Base-by-base conservation (phyloP, 2,113 vertebrate species). In the Anthoscopus minutus region DNA sequence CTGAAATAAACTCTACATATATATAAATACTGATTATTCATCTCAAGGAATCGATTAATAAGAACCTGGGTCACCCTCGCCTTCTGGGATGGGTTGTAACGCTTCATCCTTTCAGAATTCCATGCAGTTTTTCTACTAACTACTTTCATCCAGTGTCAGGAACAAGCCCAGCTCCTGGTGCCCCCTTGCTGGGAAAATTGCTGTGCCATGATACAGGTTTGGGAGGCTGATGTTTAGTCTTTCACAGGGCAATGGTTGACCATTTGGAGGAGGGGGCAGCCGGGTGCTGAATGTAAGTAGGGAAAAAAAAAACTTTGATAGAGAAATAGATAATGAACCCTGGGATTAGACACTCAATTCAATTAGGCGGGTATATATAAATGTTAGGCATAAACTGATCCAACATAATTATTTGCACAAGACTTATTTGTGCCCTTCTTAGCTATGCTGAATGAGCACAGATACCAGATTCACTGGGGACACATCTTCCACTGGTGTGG, bases 291-390 rank as follows among this genome's bases (percentile, higher is more conserved):
- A 97, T 92, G 86, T 96, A 97, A 98, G 97, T 73, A 97, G 92
- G 92, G 42, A 42, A 57, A 95, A 95, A 96, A 95, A 95, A 95
- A 93, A 48, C 38, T 96, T 95, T 93, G 95, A 97, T 74, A 95
- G 97, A 96, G 97, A 98, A 97, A 97, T 89, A 97, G 97, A 97
- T 98, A 98, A 98, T 96, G 97, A 98, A 98, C 96, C 97, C 94
- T 93, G 98, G 97, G 98, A 98, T 97, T 97, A 98, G 95, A 95
- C 90, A 95, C 96, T 98, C 97, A 77, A 97, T 98, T 98, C 97
- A 98, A 98, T 98, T 98, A 98, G 96, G 86, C 78, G 6, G 87
- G 86, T 94, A 97, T 97, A 95, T 96, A 97, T 91, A 96, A 97
- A 97, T 96, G 94, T 93, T 97, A 97, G 89, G 97, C 96, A 95